Base-by-base conservation (phyloP, 2,888 invertebrate species). In the Rhyacophila evoluta region DNA sequence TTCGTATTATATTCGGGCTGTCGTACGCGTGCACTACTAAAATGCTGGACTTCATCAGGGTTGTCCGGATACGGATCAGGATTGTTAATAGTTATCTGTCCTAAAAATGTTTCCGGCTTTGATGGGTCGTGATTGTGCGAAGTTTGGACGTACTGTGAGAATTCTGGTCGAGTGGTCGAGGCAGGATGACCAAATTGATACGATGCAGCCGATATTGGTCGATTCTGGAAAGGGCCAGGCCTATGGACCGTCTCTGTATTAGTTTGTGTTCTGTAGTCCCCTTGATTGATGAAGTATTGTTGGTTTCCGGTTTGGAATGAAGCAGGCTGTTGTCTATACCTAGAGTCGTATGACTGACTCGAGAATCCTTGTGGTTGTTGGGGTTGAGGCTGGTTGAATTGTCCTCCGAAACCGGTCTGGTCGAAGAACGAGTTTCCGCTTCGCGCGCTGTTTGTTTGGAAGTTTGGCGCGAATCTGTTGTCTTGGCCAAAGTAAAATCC, bases 31-130 rank as follows among this genome's bases (percentile, higher is more conserved):
- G 79, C 79, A 70, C 75, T 83, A 25, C 80, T 80, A 41, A 83
- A 82, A 36, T 81, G 78, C 5, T 83, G 83, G 25, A 83, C 81
- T 19, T 77, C 78, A 29, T 78, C 29, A 39, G 83, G 81, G 36
- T 81, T 83, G 33, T 81, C 77, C 6, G 83, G 81, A 69, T 82
- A 82, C 29, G 89, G 88, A 84, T 90, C 91, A 12, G 92, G 91
- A 85, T 91, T 92, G 83, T 92, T 91, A 78, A 92, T 87, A 15
- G 92, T 92, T 69, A 92, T 91, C 87, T 92, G 91, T 6, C 92
- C 92, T 78, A 92, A 85, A 85, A 92, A 92, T 41, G 91, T 91
- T 87, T 92, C 92, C 27, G 91, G 91, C 84, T 91, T 91, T 1
- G 91, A 91, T 11, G 92, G 92, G 83, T 91, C 89, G 84, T 91